A percentile compares a stretch with the other conserved stretches of the same genome.
Evolutionary conservation across 37 sponge, comb jelly and placozoan genomes (phyloP).

Genomic region (Petrosia ficiformis): DNA sequence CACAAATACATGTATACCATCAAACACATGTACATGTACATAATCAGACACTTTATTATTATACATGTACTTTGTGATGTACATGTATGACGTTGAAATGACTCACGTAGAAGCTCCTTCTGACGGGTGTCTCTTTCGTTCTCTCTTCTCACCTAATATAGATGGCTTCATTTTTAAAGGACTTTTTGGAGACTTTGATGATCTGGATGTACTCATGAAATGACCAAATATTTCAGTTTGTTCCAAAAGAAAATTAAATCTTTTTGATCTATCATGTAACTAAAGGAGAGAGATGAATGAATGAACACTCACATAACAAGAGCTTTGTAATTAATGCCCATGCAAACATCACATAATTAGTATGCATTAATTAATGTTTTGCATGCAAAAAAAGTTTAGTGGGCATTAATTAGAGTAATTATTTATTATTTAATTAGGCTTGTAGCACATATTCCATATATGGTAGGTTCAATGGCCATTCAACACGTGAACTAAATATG

Average conservation of each 20-base stretch:
- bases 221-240: constrained; percentile 98
- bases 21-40: not conserved
- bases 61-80: not conserved
- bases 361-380: not conserved
- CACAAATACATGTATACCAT: not conserved
- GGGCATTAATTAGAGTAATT: constrained; percentile 3
- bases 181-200: constrained; percentile 77
- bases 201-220: constrained; percentile 74
- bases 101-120: constrained; percentile 72
- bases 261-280: constrained; percentile 72
- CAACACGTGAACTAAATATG: no score
- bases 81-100: not conserved
- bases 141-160: constrained; percentile 9
- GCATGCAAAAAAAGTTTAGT: not conserved
- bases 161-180: constrained; percentile 80
- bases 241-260: constrained; percentile 90
- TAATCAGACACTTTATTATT: not conserved
- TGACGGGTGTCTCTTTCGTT: constrained; percentile 58
- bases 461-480: no score
- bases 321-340: not conserved
- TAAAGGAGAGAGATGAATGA: not conserved
- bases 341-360: not conserved
- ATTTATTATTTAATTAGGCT: not conserved
- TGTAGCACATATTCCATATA: not conserved
- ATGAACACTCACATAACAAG: no score